phyloP scores from a whole-genome alignment of 2,888 invertebrate species.

The Lapara coniferarum region DNA sequence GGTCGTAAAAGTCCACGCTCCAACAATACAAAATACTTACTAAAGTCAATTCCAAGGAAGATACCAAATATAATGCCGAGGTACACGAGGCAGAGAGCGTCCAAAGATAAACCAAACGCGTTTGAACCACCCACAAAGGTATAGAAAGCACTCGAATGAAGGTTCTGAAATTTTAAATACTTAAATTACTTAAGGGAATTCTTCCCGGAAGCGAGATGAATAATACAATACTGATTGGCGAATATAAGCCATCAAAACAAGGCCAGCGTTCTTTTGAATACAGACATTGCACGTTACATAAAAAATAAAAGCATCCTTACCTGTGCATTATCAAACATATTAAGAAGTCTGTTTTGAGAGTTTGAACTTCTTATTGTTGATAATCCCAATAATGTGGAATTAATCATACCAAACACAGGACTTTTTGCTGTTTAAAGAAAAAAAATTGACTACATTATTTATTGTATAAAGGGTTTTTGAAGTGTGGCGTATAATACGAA shows the following conservation, averaged over 20 bases:
- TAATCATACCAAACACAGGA: constrained; percentile 91
- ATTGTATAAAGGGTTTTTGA: not conserved
- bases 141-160: constrained; percentile 88
- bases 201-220: not conserved
- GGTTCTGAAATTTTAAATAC: constrained; percentile 74
- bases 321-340: constrained; percentile 84
- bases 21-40: constrained; percentile 64
- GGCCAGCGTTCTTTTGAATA: not conserved
- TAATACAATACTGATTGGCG: constrained; percentile 1
- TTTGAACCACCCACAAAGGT: constrained; percentile 85
- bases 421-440: constrained; percentile 85
- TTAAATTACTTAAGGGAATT: not conserved
- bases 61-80: constrained; percentile 85
- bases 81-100: constrained; percentile 87
- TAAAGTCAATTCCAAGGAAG: constrained; percentile 83
- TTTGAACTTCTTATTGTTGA: constrained; percentile 89
- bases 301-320: constrained; percentile 47
- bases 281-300: not conserved
- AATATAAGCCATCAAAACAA: constrained; percentile 10
- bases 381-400: constrained; percentile 88
- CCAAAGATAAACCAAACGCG: constrained; percentile 90
- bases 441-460: not conserved
- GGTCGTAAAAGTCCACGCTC: no score
- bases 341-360: constrained; percentile 84
- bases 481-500: no score